phyloP scores from a whole-genome alignment of 2,797 vertebrate species.

The Spea hammondii region DNA sequence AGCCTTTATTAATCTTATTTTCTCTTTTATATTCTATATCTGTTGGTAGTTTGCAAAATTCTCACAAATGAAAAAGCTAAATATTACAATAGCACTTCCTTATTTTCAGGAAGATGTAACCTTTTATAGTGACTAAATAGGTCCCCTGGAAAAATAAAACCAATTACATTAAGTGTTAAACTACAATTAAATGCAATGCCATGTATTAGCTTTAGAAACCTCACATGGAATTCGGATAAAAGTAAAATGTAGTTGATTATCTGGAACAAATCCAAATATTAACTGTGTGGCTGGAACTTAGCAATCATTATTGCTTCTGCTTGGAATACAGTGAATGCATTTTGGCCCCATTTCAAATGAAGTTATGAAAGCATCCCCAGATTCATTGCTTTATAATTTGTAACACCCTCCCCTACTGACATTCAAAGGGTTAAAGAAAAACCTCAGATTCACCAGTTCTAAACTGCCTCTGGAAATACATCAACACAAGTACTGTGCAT shows the following conservation, averaged over 20 bases:
- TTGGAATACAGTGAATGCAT: no score
- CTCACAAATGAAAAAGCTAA: neutral
- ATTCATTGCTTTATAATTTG: no score
- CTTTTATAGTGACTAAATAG: neutral
- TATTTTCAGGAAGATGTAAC: neutral
- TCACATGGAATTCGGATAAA: neutral
- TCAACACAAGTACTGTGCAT: no score
- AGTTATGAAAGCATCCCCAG: no score
- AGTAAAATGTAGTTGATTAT: neutral
- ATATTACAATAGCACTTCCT: neutral
- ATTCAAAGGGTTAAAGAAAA: no score
- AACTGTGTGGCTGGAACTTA: no score
- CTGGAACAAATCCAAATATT: neutral
- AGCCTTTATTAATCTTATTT: neutral
- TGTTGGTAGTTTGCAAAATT: conserved; percentile 11
- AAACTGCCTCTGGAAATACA: no score
- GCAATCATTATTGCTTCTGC: no score
- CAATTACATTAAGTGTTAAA: conserved; percentile 2
- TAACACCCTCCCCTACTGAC: no score
- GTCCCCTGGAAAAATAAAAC: neutral
- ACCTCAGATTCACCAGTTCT: no score
- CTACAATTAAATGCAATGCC: neutral
- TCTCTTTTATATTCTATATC: conserved; percentile 5
- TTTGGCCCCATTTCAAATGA: no score
- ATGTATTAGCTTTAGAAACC: neutral